phyloP scores from a whole-genome alignment of 2,797 vertebrate species.

The Sebastes dallii region DNA sequence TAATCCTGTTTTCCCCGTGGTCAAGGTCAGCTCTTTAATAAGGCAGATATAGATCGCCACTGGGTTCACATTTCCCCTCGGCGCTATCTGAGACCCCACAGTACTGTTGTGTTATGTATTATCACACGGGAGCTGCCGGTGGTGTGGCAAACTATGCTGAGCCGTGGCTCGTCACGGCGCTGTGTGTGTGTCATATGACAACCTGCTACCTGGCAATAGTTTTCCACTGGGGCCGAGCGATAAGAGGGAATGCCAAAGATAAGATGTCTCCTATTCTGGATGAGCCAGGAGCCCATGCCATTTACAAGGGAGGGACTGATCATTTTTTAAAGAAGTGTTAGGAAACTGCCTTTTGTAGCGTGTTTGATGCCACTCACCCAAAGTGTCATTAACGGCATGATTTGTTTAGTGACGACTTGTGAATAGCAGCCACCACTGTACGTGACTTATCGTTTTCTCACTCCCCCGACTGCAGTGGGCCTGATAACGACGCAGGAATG shows the following conservation, averaged over 20 bases:
- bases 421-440: slow-evolving; percentile 53
- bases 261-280: slow-evolving; percentile 67
- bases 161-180: slow-evolving; percentile 58
- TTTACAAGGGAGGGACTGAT: slow-evolving; percentile 66
- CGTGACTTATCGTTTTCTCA: slow-evolving; percentile 58
- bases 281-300: slow-evolving; percentile 62
- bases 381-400: slow-evolving; percentile 43
- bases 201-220: slow-evolving; percentile 69
- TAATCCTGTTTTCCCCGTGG: slow-evolving; percentile 67
- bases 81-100: slow-evolving; percentile 62
- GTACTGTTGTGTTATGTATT: slow-evolving; percentile 66
- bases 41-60: slow-evolving; percentile 74
- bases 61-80: slow-evolving; percentile 64
- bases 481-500: slow-evolving; percentile 57
- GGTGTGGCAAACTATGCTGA: slow-evolving; percentile 58
- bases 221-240: slow-evolving; percentile 70
- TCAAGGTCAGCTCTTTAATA: slow-evolving; percentile 79
- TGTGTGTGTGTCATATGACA: slow-evolving; percentile 70
- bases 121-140: slow-evolving; percentile 68
- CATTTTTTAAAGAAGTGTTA: slow-evolving; percentile 50
- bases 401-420: slow-evolving; percentile 28
- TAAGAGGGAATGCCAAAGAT: slow-evolving; percentile 71
- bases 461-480: slow-evolving; percentile 52
- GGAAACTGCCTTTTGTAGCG: slow-evolving; percentile 19
- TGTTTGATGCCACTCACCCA: slow-evolving; percentile 38